Evolutionary conservation across 2,888 invertebrate species (phyloP).

Genomic region (Cosmia pyralina): DNA sequence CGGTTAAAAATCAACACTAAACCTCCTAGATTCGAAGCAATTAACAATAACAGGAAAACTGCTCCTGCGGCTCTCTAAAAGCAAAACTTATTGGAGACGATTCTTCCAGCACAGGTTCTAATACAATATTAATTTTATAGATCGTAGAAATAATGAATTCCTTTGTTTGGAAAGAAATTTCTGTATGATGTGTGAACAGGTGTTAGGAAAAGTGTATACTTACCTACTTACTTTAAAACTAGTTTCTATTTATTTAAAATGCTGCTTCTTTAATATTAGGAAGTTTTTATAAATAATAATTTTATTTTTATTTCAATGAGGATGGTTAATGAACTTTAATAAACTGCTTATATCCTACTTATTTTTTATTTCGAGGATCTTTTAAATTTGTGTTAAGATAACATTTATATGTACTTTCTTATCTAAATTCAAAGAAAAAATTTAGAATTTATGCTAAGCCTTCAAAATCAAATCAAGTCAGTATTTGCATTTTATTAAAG

Average conservation of each 20-base stretch:
- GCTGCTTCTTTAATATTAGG: not conserved
- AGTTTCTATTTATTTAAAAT: conserved; percentile 26
- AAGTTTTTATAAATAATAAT: not conserved
- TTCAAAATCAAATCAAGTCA: conserved; percentile 15
- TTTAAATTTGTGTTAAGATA: not conserved
- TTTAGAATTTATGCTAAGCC: conserved; percentile 2
- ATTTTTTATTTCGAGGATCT: not conserved
- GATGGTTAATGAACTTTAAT: conserved; percentile 8
- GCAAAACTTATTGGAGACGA: not conserved
- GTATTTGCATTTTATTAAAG: conserved; percentile 39
- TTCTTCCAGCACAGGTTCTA: not conserved
- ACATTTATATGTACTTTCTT: not conserved
- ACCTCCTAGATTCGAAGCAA: too few relatives aligned
- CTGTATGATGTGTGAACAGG: conserved; percentile 39
- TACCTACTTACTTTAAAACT: conserved; percentile 17
- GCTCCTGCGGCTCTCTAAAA: not conserved
- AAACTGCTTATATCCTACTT: not conserved
- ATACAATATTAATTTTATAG: not conserved
- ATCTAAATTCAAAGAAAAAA: not conserved
- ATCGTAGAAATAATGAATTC: not conserved
- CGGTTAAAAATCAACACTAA: too few relatives aligned
- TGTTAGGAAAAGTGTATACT: conserved; percentile 36
- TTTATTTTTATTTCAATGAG: not conserved
- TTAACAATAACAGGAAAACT: not conserved
- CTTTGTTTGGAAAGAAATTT: conserved; percentile 14